These are phyloP conservation scores for Eunapius fragilis DNA, from an alignment of 37 sponge, comb jelly and placozoan species.

Conservation along the genomic window DNA sequence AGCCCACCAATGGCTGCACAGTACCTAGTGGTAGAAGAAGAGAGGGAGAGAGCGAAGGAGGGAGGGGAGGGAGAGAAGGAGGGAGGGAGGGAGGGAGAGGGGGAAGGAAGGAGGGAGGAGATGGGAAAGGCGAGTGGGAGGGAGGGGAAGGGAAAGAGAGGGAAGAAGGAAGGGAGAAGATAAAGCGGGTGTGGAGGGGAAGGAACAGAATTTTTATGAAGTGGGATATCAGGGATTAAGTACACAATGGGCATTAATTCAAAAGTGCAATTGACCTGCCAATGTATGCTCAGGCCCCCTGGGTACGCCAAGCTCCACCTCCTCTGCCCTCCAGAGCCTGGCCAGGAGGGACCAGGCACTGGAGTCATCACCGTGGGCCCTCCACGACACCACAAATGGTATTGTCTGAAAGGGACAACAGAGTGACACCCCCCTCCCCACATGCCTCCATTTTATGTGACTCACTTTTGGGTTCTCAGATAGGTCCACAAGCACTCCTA, in stretches of 20 bases:
- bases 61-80: neutral
- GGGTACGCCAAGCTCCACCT: slow-evolving; percentile 84
- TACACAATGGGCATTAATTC: no score
- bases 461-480: slow-evolving; percentile 90
- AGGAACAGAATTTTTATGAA: no score
- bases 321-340: slow-evolving; percentile 91
- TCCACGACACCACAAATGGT: slow-evolving; percentile 84
- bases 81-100: no score
- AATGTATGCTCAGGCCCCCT: slow-evolving; percentile 67
- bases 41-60: neutral
- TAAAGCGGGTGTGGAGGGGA: no score
- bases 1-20: slow-evolving; percentile 75
- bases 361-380: slow-evolving; percentile 41
- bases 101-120: no score
- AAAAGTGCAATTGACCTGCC: slow-evolving; percentile 42
- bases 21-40: slow-evolving; percentile 31
- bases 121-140: no score
- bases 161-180: no score
- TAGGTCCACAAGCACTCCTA: slow-evolving; percentile 94
- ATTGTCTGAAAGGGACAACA: slow-evolving; percentile 58
- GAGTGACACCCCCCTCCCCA: neutral
- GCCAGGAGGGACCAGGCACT: slow-evolving; percentile 84
- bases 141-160: neutral
- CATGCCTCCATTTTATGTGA: slow-evolving; percentile 16
- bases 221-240: no score